phyloP scores from a whole-genome alignment of 2,797 vertebrate species.

The Coendou prehensilis region DNA sequence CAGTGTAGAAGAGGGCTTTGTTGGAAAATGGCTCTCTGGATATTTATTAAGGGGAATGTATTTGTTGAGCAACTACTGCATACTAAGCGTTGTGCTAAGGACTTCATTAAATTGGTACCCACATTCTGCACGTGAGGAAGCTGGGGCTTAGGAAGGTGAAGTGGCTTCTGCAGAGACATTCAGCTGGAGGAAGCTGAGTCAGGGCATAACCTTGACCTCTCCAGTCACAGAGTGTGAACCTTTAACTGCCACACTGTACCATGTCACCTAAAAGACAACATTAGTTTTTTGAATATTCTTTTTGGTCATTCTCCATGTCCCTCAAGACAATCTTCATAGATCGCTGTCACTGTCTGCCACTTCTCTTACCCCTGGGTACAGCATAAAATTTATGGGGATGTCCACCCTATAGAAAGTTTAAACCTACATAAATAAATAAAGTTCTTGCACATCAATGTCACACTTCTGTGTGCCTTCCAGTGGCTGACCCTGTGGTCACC shows the following conservation, averaged over 20 bases:
- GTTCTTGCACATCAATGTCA: not conserved
- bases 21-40: not conserved
- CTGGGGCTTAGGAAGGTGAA: not conserved
- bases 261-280: not conserved
- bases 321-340: not conserved
- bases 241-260: not conserved
- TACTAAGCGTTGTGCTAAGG: not conserved
- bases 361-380: not conserved
- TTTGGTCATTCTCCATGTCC: not conserved
- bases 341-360: not conserved
- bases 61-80: not conserved
- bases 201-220: not conserved
- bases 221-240: not conserved
- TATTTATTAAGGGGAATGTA: not conserved
- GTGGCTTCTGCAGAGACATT: not conserved
- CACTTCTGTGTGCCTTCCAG: not conserved
- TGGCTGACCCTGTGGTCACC: not conserved
- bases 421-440: not conserved
- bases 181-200: not conserved
- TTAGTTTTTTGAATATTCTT: not conserved
- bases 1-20: not conserved
- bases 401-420: not conserved
- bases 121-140: rapidly evolving
- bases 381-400: not conserved
- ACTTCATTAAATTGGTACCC: not conserved